A percentile compares a stretch with the other conserved stretches of the same genome.
Evolutionary conservation across 2,888 invertebrate genomes (phyloP).

Genomic region (Entomobrya proxima): DNA sequence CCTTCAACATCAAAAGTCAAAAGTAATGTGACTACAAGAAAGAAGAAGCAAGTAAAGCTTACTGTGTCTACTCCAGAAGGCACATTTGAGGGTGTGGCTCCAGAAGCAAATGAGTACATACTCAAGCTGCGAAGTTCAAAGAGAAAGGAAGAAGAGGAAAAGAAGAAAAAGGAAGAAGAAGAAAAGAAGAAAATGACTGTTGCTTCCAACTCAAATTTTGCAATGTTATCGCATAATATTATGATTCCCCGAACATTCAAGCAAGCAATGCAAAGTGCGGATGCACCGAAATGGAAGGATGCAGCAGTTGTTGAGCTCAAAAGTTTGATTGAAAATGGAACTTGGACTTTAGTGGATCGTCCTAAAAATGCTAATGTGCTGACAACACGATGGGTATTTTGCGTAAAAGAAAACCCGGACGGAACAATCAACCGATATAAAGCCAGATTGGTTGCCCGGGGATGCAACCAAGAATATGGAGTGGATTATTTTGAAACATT

Average conservation of each 20-base stretch:
- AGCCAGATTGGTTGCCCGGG: slow-evolving; percentile 47
- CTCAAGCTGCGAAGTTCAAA: no score
- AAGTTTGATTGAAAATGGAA: not conserved
- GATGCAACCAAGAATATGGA: slow-evolving; percentile 40
- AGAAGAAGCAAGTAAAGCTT: no score
- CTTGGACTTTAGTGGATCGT: not conserved
- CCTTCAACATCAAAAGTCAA: no score
- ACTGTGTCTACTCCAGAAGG: no score
- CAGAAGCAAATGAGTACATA: no score
- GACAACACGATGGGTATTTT: not conserved
- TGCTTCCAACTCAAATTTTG: not conserved
- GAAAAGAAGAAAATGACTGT: not conserved
- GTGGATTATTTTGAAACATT: slow-evolving; percentile 49
- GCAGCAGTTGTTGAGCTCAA: not conserved
- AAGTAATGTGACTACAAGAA: no score
- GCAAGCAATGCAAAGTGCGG: not conserved
- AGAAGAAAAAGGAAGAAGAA: not conserved
- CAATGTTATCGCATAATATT: not conserved
- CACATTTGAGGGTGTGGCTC: no score
- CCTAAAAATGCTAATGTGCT: no score
- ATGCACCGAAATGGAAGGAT: not conserved
- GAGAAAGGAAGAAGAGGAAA: no score
- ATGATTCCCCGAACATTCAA: not conserved
- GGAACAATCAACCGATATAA: slow-evolving; percentile 14
- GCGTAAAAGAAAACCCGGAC: not conserved